These are phyloP conservation scores for Gnathonemus longibarbis DNA, from an alignment of 2,113 vertebrate species.

Conservation along the genomic window DNA sequence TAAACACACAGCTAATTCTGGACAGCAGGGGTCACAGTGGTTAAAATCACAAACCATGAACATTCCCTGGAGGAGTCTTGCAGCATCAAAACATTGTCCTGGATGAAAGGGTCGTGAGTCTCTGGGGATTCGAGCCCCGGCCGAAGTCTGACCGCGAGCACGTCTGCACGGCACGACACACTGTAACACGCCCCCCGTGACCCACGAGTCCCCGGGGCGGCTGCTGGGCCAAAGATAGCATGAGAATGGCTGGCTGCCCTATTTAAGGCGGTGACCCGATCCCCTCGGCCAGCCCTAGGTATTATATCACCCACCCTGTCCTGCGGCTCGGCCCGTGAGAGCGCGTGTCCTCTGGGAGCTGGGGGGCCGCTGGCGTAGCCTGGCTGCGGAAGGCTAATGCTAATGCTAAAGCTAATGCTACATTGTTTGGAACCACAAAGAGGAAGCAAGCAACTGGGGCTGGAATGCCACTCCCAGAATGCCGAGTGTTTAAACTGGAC, in stretches of 20 bases:
- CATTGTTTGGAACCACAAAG: neutral
- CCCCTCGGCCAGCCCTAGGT: neutral
- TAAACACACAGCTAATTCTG: neutral
- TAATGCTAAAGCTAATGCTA: neutral
- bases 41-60: neutral
- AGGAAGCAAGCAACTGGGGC: neutral
- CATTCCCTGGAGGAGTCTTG: neutral
- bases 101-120: neutral
- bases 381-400: neutral
- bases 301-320: constrained; percentile 3
- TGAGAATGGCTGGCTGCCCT: constrained; percentile 4
- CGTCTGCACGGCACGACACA: neutral
- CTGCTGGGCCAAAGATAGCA: constrained; percentile 3
- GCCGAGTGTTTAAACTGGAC: neutral
- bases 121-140: neutral
- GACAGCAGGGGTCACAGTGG: neutral
- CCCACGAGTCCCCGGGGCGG: neutral
- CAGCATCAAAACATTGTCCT: neutral
- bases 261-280: neutral
- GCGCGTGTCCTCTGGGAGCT: neutral
- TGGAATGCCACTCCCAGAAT: neutral
- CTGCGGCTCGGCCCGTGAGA: neutral
- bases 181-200: neutral
- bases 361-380: neutral
- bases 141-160: neutral